These are phyloP conservation scores for Armadillidium nasatum DNA, from an alignment of 1,140 invertebrate species.

Conservation along the genomic window DNA sequence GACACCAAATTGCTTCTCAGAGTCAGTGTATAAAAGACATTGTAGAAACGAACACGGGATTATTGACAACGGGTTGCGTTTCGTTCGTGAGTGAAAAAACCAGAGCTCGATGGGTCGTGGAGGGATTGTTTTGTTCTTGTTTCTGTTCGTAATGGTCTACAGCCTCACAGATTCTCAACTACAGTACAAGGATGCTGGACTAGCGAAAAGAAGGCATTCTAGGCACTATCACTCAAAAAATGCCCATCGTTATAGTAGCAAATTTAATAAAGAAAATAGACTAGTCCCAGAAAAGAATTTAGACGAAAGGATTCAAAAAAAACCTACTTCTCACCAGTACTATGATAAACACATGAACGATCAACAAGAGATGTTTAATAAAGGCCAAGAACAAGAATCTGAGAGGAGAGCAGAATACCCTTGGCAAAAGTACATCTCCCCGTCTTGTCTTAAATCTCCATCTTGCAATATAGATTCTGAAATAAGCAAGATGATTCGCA, in stretches of 20 bases:
- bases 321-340: not conserved
- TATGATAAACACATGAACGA: not conserved
- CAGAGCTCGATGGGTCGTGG: not conserved
- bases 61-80: not conserved
- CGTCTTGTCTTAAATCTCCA: not conserved
- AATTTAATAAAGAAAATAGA: not conserved
- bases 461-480: not conserved
- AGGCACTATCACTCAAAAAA: not conserved
- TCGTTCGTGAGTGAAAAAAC: not conserved
- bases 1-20: not conserved
- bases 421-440: not conserved
- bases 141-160: not conserved
- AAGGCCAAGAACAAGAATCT: not conserved
- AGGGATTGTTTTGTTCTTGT: not conserved
- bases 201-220: not conserved
- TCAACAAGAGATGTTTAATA: not conserved
- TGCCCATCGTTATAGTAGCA: not conserved
- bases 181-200: not conserved
- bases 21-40: conserved; percentile 10
- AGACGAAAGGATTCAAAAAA: not conserved
- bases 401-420: not conserved
- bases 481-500: not conserved
- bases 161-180: not conserved
- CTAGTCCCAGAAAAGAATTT: not conserved
- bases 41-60: not conserved